phyloP scores from a whole-genome alignment of 2,888 invertebrate genomes.

The Luffia ferchaultella region DNA sequence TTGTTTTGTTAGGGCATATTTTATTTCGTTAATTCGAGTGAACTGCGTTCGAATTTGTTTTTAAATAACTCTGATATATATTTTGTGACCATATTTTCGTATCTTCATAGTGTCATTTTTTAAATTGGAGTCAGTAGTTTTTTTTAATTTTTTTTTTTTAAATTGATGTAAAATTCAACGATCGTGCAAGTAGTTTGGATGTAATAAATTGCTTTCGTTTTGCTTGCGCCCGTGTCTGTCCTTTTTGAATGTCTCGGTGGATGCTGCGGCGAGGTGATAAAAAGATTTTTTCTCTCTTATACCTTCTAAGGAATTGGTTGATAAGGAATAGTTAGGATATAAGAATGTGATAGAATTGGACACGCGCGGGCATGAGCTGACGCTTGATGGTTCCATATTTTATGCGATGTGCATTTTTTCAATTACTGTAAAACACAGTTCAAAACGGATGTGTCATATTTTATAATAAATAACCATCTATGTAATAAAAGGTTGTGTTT shows the following conservation, averaged over 20 bases:
- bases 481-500: conserved; percentile 42
- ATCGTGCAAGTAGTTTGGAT: conserved; percentile 17
- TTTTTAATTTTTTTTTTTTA: too few species aligned
- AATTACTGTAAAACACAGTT: conserved; percentile 57
- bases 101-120: too few species aligned
- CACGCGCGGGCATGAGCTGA: background rate
- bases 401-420: conserved; percentile 58
- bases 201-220: conserved; percentile 24
- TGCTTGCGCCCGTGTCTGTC: conserved; percentile 23
- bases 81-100: too few species aligned
- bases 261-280: conserved; percentile 38
- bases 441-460: conserved; percentile 64
- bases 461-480: conserved; percentile 67
- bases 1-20: conserved; percentile 45
- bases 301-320: conserved; percentile 32
- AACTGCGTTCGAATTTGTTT: too few species aligned
- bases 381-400: conserved; percentile 20
- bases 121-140: too few species aligned
- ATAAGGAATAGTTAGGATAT: conserved; percentile 23
- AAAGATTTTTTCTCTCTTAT: conserved; percentile 31
- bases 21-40: conserved; percentile 41
- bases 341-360: conserved; percentile 22
- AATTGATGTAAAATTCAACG: too few species aligned
- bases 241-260: conserved; percentile 19
- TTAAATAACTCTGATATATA: too few species aligned